Evolutionary conservation across 2,888 invertebrate species (phyloP).

Genomic region (Eurois occulta): DNA sequence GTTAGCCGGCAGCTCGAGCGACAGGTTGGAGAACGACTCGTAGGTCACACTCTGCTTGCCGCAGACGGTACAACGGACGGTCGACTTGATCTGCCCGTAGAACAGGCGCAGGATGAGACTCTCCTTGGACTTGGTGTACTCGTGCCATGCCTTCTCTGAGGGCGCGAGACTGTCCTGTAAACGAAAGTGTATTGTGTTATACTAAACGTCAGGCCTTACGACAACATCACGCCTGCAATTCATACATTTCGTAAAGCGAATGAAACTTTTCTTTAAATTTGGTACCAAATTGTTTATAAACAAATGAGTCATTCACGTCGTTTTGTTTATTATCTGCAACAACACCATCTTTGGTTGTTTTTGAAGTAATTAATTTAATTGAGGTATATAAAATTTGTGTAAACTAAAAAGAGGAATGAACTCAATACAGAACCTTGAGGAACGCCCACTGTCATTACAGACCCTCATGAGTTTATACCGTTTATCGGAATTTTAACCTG

Average conservation of each 20-base stretch:
- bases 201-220: background rate
- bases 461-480: background rate
- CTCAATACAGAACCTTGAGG: background rate
- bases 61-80: constrained; percentile 94
- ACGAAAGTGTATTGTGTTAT: background rate
- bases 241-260: background rate
- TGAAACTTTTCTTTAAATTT: background rate
- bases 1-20: constrained; percentile 93
- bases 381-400: background rate
- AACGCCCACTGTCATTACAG: background rate
- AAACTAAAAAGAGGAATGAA: background rate
- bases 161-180: constrained; percentile 84
- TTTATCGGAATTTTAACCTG: background rate
- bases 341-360: background rate
- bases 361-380: background rate
- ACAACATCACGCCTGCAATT: background rate
- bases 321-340: background rate
- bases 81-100: constrained; percentile 96
- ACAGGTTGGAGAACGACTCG: constrained; percentile 96
- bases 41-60: constrained; percentile 94
- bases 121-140: constrained; percentile 93
- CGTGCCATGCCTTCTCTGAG: constrained; percentile 92
- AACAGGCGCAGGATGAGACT: constrained; percentile 94
- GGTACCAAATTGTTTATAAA: background rate
- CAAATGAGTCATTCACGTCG: background rate